phyloP scores from a whole-genome alignment of 2,797 vertebrate species.

The Oceanodroma leucorhoa region DNA sequence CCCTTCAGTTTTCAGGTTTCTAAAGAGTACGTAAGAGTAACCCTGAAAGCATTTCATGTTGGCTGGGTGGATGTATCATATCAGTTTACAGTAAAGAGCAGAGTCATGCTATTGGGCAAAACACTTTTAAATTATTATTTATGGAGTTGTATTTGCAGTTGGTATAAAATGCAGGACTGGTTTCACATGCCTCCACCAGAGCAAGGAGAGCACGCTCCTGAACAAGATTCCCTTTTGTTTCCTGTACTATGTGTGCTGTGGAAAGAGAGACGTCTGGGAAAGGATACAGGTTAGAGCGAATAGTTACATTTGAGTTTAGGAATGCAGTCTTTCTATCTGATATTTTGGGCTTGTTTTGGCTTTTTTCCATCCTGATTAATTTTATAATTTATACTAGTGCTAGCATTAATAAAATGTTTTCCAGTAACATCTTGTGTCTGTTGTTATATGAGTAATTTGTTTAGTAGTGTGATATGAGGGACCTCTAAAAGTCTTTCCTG shows the following conservation, averaged over 20 bases:
- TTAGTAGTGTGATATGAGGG: background rate
- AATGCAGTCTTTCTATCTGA: constrained; percentile 1
- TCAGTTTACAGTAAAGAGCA: constrained; percentile 30
- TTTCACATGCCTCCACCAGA: background rate
- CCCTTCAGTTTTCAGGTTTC: background rate
- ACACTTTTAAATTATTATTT: constrained; percentile 51
- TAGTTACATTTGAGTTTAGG: background rate
- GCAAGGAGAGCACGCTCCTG: background rate
- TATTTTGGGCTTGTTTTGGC: background rate
- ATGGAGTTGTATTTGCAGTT: constrained; percentile 23
- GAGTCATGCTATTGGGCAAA: constrained; percentile 32
- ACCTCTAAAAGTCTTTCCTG: background rate
- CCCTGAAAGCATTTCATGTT: background rate
- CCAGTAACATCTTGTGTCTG: background rate
- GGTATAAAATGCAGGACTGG: constrained; percentile 19
- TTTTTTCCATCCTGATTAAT: background rate
- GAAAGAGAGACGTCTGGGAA: constrained; percentile 2
- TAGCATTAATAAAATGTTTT: background rate
- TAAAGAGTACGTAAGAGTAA: background rate
- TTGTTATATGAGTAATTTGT: background rate
- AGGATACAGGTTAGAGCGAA: constrained; percentile 32
- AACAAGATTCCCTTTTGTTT: background rate
- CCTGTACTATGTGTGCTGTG: constrained; percentile 19
- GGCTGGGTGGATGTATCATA: background rate
- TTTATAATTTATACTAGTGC: background rate